Evolutionary conservation across 37 sponge, comb jelly and placozoan genomes (phyloP), one percentile per base, ranked within the genome.

Genomic region (Beroe ovata): DNA sequence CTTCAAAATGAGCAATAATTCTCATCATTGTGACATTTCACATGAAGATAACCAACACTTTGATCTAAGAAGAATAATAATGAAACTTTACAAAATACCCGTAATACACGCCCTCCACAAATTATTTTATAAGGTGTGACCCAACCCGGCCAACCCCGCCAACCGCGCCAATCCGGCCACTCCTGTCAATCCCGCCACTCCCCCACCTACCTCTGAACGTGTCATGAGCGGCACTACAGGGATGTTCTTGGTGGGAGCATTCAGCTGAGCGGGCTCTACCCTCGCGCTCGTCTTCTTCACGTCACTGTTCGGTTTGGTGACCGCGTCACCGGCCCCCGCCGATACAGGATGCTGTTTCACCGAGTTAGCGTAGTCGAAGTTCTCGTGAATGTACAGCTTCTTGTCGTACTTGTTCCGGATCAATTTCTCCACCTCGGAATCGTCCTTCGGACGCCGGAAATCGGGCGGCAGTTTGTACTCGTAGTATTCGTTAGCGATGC

Each of bases 381-480:
- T 77, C 42, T 77, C 84, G 54, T 77, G 84, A 28, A 77, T 42
- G 90, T 94, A 96, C 63, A 71, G 59, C 72, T 96, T 96, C 20
- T 91, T 88, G 64, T 89, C 94, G 37, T 96, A 96, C 89, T 96
- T 96, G 60, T 37, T 39, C 19, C 97, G 90, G 60, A 96, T 96
- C 89, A 96, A 95, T 63, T 91, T 89, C 92, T 96, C 97, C 21
- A 92, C 95, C 42, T 92, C 92, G 94, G 91, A 92, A 89, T 96
- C 97, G 39, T 93, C 94, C 60, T 90, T 64, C 30, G 97, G 97
- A 88, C 95, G 91, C 60, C 90, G 61, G 88, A 93, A 94, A 88
- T 92, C 90, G 29, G 90, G 41, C 26, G 97, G 95, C 0, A 96
- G 92, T 64, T 90, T 90, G 33, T 88, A 88, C 61, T 96, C 97